phyloP scores from a whole-genome alignment of 1,140 invertebrate species.

The Brachionus plicatilis region DNA sequence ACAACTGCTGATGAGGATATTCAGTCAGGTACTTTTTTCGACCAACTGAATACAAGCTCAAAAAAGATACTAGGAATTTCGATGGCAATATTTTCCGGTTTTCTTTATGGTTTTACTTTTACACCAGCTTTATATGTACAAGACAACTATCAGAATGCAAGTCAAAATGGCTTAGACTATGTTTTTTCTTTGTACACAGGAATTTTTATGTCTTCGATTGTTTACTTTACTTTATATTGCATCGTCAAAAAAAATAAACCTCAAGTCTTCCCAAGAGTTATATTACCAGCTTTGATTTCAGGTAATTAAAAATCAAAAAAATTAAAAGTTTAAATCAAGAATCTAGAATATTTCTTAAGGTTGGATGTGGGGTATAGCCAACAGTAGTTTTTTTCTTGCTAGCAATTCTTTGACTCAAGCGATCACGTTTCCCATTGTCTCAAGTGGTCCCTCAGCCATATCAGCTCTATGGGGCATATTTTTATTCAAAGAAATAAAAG shows the following conservation, averaged over 20 bases:
- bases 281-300: conserved; percentile 54
- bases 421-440: conserved; percentile 56
- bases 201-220: conserved; percentile 53
- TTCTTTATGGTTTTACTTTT: conserved; percentile 55
- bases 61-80: background rate
- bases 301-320: background rate
- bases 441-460: conserved; percentile 44
- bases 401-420: conserved; percentile 54
- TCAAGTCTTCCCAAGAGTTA: conserved; percentile 51
- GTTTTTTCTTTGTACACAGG: conserved; percentile 57
- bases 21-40: background rate
- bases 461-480: conserved; percentile 45
- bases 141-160: conserved; percentile 45
- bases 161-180: conserved; percentile 54
- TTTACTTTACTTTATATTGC: conserved; percentile 54
- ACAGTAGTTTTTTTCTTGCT: conserved; percentile 55
- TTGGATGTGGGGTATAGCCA: conserved; percentile 56
- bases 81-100: conserved; percentile 51
- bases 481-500: conserved; percentile 46
- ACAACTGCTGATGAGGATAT: background rate
- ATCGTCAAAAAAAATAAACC: conserved; percentile 52
- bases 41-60: background rate
- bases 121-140: conserved; percentile 54
- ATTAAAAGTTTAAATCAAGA: background rate
- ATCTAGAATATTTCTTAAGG: conserved; percentile 43